Evolutionary conservation across 2,888 invertebrate genomes (phyloP).

Genomic region (Ellobium chinense): DNA sequence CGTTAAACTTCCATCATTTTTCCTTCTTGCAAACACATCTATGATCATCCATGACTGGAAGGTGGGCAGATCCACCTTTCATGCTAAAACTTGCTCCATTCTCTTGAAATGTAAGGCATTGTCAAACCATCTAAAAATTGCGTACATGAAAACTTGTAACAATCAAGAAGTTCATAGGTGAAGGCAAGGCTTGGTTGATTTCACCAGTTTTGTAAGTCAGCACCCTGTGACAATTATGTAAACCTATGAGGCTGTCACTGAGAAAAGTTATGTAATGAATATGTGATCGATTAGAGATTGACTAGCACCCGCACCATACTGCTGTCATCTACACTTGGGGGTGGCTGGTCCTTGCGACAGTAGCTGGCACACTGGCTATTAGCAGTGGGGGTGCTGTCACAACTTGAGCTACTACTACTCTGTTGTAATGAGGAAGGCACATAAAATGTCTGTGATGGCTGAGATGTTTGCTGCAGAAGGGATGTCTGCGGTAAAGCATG

Average conservation of each 20-base stretch:
- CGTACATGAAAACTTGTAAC: constrained; percentile 2
- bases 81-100: not conserved
- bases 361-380: constrained; percentile 42
- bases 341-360: constrained; percentile 42
- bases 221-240: not conserved
- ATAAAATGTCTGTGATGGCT: constrained; percentile 41
- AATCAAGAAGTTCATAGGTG: not conserved
- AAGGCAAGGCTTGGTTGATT: constrained; percentile 1
- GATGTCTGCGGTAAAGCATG: constrained; percentile 39
- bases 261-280: too few species aligned
- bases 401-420: constrained; percentile 13
- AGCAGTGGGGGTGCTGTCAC: constrained; percentile 16
- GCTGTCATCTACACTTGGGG: constrained; percentile 41
- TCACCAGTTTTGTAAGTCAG: not conserved
- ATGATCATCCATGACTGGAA: too few species aligned
- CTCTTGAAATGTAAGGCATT: constrained; percentile 10
- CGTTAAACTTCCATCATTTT: not conserved
- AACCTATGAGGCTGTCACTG: too few species aligned
- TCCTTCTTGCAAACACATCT: not conserved
- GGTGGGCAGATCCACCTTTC: too few species aligned
- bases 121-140: not conserved
- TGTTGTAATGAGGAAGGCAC: constrained; percentile 47
- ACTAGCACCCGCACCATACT: constrained; percentile 41
- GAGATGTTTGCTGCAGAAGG: constrained; percentile 32
- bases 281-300: constrained; percentile 24